Percentiles rank a stretch among this genome's conserved stretches.
These are phyloP conservation scores for Dasypolia templi DNA, from an alignment of 2,888 invertebrate species.

Conservation along the genomic window DNA sequence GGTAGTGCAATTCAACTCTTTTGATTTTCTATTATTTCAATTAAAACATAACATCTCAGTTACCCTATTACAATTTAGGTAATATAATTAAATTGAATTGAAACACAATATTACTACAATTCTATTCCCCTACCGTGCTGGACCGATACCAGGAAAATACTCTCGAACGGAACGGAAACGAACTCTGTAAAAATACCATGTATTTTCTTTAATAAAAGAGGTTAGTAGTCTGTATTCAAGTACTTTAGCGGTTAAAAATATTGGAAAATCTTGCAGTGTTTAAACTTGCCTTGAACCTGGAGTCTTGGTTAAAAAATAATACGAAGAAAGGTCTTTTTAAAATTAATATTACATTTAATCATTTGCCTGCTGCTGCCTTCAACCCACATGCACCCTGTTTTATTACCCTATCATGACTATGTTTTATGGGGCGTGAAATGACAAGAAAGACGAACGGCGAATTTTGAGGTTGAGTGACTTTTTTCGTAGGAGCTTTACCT, in stretches of 20 bases:
- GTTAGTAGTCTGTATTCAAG: neutral
- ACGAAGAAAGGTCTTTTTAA: slow-evolving; percentile 23
- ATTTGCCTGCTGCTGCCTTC: neutral
- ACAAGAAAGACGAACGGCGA: slow-evolving; percentile 25
- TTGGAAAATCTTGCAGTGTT: too few relatives aligned
- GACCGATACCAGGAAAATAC: slow-evolving; percentile 11
- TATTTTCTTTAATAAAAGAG: slow-evolving; percentile 24
- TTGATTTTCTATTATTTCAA: neutral
- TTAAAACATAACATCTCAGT: neutral
- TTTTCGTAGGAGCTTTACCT: slow-evolving; percentile 32
- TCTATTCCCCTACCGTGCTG: neutral
- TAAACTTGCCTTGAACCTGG: neutral
- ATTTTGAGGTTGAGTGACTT: slow-evolving; percentile 19
- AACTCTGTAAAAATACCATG: slow-evolving; percentile 1
- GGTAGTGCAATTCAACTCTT: neutral
- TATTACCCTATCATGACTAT: slow-evolving; percentile 6
- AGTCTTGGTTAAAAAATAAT: slow-evolving; percentile 24
- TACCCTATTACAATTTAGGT: neutral
- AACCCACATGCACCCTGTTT: slow-evolving; percentile 12
- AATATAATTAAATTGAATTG: slow-evolving; percentile 6
- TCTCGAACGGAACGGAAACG: slow-evolving; percentile 12
- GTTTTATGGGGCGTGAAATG: slow-evolving; percentile 9
- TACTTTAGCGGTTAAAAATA: too few relatives aligned
- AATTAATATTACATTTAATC: slow-evolving; percentile 35
- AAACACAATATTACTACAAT: slow-evolving; percentile 18